Evolutionary conservation across 2,797 vertebrate genomes (phyloP), one percentile per base, ranked within the genome.

Genomic region (Cyclopterus lumpus): DNA sequence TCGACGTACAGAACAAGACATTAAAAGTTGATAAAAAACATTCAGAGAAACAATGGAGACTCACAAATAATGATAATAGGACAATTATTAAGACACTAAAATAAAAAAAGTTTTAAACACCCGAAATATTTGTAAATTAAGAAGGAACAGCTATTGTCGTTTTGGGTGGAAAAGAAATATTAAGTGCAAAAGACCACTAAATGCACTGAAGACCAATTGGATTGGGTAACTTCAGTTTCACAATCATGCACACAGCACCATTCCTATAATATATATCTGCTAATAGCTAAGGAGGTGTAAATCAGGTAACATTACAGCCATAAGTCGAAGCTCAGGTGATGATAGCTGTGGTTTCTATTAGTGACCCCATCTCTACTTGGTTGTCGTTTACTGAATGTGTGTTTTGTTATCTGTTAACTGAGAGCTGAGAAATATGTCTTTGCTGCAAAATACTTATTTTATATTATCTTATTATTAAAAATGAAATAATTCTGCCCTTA

Each of bases 161-260:
- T 38, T 22, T 26, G n/a, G 10, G 40, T 51, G 8, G 1, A 12
- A 48, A 26, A 57, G 18, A 32, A 60, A 36, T 2, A 51, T 14
- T 0, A 67, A 28, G 1, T 22, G 40, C 11, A 18, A 11, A 65
- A 32, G 10, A 54, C 11, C 51, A 40, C 20, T 68, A 49, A 71
- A 73, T 34, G 16, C 20, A 58, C 8, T 26, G 14, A 64, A 67
- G 34, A 28, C 3, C 22, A 53, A 34, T 7, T 16, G 46, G 15
- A 67, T 11, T 22, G 16, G 5, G 7, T 30, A 16, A 44, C 49
- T 54, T 55, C 3, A 55, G 24, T 8, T 44, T 81, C 30, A 70
- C 49, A 75, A 54, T 70, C 76, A 79, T 73, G 75, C 48, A 80
- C 7, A 63, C 71, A 18, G 22, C 65, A 75, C 16, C 0, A 75